These are phyloP conservation scores for Acrocyrtus sp. DNA, from an alignment of 2,888 invertebrate species.

Conservation along the genomic window DNA sequence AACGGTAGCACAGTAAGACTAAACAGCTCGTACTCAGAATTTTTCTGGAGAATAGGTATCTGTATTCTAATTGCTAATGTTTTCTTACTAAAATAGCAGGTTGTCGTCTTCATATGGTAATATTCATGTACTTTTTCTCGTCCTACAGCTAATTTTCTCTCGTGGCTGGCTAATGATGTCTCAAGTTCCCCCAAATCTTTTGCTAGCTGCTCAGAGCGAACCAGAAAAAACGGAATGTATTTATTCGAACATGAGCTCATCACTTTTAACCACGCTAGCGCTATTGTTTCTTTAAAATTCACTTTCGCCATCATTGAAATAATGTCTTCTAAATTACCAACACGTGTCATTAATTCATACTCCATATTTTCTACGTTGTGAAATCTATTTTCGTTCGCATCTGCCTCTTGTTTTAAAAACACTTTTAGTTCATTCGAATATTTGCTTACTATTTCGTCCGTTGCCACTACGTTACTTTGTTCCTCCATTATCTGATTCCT, in stretches of 20 bases:
- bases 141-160: neutral
- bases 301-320: constrained; percentile 5
- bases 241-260: neutral
- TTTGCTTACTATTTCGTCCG: neutral
- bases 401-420: constrained; percentile 8
- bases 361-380: neutral
- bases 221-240: neutral
- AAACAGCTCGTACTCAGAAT: neutral
- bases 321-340: neutral
- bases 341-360: neutral
- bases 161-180: neutral
- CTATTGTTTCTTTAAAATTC: neutral
- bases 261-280: neutral
- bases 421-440: constrained; percentile 1
- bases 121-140: neutral
- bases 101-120: neutral
- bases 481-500: neutral
- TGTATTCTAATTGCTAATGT: neutral
- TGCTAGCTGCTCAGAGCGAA: neutral
- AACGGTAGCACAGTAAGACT: neutral
- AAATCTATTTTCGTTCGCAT: neutral
- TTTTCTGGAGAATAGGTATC: neutral
- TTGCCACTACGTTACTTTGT: neutral
- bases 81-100: neutral
- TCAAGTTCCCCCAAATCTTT: neutral